Base-by-base conservation (phyloP, 2,888 invertebrate genomes). In the Trimorus sp. region DNA sequence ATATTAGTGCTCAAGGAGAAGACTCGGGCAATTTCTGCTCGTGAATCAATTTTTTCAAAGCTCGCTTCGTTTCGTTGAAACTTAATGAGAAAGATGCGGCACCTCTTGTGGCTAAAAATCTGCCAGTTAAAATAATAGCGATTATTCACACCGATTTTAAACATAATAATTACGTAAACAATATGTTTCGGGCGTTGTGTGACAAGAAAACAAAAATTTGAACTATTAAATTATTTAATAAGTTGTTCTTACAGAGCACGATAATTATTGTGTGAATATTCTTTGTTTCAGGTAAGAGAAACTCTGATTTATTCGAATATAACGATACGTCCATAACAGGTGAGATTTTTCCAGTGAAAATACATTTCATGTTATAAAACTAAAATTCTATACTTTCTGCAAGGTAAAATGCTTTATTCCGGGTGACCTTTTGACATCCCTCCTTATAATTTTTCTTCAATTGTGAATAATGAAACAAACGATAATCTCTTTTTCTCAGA, bases 71-170 rank as follows among this genome's bases (percentile, higher is more conserved):
- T 69, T 9, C 36, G 36, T 45, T 42, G 40, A 15, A 54, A 56
- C 26, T 69, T 58, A 36, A 69, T 45, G 38, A 54, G 45, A 11
- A 42, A 26, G 16, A 40, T 26, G 7, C 36, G 14, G 42, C 4
- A 26, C n/a, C 45, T 58, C 48, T 58, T 37, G 56, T 37, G 37
- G 40, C 51, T 60, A 51, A 53, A 36, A 62, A 62, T 71, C 53
- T 53, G 49, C 42, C 26, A 53, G 53, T 71, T 76, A 70, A 76
- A 53, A 53, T 65, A 71, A 58, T 66, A 70, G 49, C 48, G 7
- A 49, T 15, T 15, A 40, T 14, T 60, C 60, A 60, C 38, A 48
- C 60, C 16, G 42, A 53, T 58, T 70, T 70, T 59, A 59, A 49
- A 59, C 59, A 51, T 51, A 16, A 70, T 70, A 70, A 70, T 70